A percentile compares a stretch with the other conserved stretches of the same genome.
Evolutionary conservation across 2,113 vertebrate genomes (phyloP).

Genomic region (Coturnix japonica): DNA sequence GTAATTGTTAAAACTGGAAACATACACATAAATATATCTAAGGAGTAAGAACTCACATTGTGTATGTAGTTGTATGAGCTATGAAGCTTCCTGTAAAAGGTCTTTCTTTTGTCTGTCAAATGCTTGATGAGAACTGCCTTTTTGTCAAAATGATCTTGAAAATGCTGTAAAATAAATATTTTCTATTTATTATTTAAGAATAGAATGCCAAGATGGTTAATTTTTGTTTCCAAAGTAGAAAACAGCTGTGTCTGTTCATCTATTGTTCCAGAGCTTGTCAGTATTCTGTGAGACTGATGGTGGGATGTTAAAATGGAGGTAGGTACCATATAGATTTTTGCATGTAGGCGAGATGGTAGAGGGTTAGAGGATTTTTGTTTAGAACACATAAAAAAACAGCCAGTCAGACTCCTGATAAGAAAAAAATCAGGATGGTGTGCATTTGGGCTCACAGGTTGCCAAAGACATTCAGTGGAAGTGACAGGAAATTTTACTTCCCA

Average conservation of each 20-base stretch:
- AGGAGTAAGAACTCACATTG: slow-evolving; percentile 64
- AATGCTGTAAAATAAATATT: slow-evolving; percentile 83
- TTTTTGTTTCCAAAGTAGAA: neutral
- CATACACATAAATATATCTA: slow-evolving; percentile 62
- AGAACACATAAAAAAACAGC: neutral
- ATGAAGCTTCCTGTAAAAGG: slow-evolving; percentile 73
- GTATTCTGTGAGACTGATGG: neutral
- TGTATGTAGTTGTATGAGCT: slow-evolving; percentile 67
- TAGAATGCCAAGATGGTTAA: neutral
- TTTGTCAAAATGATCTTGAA: slow-evolving; percentile 79
- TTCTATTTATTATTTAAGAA: slow-evolving; percentile 78
- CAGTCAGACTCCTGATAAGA: neutral
- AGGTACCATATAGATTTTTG: neutral
- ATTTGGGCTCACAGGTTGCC: neutral
- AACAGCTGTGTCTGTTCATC: neutral
- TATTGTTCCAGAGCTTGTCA: neutral
- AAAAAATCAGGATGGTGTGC: neutral
- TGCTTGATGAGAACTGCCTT: slow-evolving; percentile 72
- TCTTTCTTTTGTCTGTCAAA: slow-evolving; percentile 69
- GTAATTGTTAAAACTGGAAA: slow-evolving; percentile 78
- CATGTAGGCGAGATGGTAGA: neutral
- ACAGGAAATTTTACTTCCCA: neutral
- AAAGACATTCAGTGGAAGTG: neutral
- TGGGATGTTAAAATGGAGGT: neutral
- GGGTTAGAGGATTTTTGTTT: neutral